Evolutionary conservation across 1,140 invertebrate species (phyloP).

Genomic region (Zaprionus capensis): DNA sequence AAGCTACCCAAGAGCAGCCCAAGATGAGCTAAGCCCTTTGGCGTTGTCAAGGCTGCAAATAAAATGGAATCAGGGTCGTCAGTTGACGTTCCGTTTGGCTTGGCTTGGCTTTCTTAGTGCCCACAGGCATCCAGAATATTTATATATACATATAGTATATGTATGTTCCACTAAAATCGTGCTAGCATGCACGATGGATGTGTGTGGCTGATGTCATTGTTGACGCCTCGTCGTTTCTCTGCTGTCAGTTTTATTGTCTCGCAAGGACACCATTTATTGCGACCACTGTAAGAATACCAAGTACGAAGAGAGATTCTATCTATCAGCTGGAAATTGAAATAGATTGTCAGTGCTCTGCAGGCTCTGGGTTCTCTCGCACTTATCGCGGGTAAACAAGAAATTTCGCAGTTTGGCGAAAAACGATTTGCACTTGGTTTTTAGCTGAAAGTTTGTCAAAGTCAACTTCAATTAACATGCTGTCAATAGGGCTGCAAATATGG

Average conservation of each 20-base stretch:
- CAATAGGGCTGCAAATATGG: slow-evolving; percentile 21
- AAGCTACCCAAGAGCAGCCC: background rate
- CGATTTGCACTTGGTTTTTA: slow-evolving; percentile 30
- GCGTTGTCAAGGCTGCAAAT: background rate
- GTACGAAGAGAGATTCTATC: background rate
- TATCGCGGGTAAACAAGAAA: slow-evolving; percentile 37
- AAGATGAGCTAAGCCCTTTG: slow-evolving; percentile 5
- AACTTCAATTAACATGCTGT: slow-evolving; percentile 47
- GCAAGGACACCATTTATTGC: background rate
- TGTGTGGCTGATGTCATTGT: slow-evolving; percentile 9
- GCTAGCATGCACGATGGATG: background rate
- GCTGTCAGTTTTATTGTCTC: background rate
- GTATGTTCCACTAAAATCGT: background rate
- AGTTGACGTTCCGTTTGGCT: background rate
- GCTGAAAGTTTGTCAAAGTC: slow-evolving; percentile 41
- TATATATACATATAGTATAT: background rate
- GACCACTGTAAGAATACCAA: background rate
- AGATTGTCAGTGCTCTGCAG: background rate
- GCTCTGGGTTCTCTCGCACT: slow-evolving; percentile 1
- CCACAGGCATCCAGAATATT: background rate
- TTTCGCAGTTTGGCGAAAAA: slow-evolving; percentile 30
- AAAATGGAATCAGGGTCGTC: background rate
- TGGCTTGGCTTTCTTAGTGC: background rate
- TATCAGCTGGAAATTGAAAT: background rate
- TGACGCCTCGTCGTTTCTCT: background rate